phyloP scores from a whole-genome alignment of 2,888 invertebrate genomes.

The Cenopis cana region DNA sequence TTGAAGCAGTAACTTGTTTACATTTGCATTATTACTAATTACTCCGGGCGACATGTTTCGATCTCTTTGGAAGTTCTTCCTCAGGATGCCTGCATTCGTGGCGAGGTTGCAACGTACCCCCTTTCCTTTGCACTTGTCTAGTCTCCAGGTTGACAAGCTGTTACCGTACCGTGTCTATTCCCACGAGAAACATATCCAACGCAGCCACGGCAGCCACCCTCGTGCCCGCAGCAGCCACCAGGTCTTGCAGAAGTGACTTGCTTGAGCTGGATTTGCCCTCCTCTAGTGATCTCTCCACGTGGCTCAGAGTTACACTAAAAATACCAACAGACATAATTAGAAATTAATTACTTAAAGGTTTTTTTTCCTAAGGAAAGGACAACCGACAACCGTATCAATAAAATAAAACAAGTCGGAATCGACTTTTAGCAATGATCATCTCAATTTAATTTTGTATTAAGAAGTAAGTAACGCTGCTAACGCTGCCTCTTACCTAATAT shows the following conservation, averaged over 20 bases:
- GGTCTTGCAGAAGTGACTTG: slow-evolving; percentile 87
- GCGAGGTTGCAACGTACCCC: too few species aligned
- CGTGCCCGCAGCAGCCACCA: slow-evolving; percentile 85
- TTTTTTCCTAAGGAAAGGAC: too few species aligned
- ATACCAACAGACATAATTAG: background rate
- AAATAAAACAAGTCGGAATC: background rate
- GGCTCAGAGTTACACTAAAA: slow-evolving; percentile 86
- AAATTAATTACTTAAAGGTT: background rate
- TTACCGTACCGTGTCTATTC: slow-evolving; percentile 88
- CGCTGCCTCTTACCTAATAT: slow-evolving; percentile 89
- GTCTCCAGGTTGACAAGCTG: too few species aligned
- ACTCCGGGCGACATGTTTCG: too few species aligned
- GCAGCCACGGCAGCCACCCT: slow-evolving; percentile 89
- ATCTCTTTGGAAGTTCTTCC: too few species aligned
- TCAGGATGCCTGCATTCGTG: too few species aligned
- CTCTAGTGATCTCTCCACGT: slow-evolving; percentile 85
- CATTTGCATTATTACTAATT: too few species aligned
- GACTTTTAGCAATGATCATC: background rate
- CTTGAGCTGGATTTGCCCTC: slow-evolving; percentile 62
- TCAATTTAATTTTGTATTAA: too few species aligned
- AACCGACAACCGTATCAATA: background rate
- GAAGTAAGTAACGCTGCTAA: too few species aligned
- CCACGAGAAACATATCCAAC: slow-evolving; percentile 91
- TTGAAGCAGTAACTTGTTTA: too few species aligned
- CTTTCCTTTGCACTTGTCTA: too few species aligned